phyloP scores from a whole-genome alignment of 2,113 vertebrate species.

The Andinoacara biseriatus region DNA sequence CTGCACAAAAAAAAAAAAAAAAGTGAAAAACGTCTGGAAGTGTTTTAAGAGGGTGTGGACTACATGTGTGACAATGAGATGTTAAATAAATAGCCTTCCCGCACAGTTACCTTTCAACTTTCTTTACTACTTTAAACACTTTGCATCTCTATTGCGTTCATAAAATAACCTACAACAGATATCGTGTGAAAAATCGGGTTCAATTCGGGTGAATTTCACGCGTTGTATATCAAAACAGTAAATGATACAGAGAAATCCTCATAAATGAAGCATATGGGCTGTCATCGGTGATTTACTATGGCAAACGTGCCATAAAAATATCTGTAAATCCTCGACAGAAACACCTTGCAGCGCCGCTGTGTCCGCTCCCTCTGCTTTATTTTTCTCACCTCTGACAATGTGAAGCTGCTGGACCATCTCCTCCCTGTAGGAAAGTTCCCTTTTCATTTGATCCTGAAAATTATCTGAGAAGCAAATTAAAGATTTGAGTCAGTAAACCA shows the following conservation, averaged over 20 bases:
- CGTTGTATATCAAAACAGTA: not conserved
- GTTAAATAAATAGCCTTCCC: not conserved
- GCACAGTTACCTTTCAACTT: not conserved
- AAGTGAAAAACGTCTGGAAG: not conserved
- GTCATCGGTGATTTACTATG: not conserved
- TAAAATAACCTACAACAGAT: not conserved
- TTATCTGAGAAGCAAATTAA: slow-evolving; percentile 85
- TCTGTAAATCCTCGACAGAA: not conserved
- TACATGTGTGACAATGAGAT: not conserved
- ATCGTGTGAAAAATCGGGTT: not conserved
- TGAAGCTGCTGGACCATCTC: slow-evolving; percentile 99
- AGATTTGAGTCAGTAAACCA: slow-evolving; percentile 12
- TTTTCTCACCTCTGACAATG: slow-evolving; percentile 93
- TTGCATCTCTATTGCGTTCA: not conserved
- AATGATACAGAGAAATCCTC: not conserved
- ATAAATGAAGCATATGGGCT: not conserved
- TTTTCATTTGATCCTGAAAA: slow-evolving; percentile 99
- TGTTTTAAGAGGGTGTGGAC: not conserved
- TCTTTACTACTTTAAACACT: not conserved
- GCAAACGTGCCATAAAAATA: not conserved
- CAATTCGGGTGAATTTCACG: not conserved
- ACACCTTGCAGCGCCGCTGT: not conserved
- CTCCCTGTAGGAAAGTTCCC: slow-evolving; percentile 95
- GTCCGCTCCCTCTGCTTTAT: slow-evolving; percentile 42
- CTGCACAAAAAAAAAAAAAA: too few species aligned